Percentiles rank a stretch among this genome's conserved stretches.
phyloP scores from a whole-genome alignment of 92 coral and sea anemone genomes.

The Pocillopora meandrina region DNA sequence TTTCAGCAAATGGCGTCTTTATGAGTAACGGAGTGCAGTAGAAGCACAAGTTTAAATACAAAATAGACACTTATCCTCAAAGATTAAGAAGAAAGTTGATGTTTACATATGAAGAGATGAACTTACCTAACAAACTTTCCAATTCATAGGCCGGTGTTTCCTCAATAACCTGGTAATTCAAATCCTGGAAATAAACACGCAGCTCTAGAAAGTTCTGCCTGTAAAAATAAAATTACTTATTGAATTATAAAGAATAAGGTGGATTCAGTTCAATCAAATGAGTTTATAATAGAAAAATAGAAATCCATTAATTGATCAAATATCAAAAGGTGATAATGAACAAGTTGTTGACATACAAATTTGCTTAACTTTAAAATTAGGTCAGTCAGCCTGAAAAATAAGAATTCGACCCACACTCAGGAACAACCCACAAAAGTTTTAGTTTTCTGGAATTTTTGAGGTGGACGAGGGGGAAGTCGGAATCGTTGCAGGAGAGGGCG shows the following conservation, averaged over 20 bases:
- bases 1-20: no score
- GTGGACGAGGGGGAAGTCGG: no score
- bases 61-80: not conserved
- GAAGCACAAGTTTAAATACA: no score
- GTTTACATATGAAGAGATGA: not conserved
- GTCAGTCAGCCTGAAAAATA: not conserved
- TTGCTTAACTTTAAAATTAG: not conserved
- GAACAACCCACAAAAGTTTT: not conserved
- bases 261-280: not conserved
- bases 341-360: no score
- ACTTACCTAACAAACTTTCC: constrained; percentile 41
- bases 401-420: not conserved
- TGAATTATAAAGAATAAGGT: not conserved
- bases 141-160: constrained; percentile 31
- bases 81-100: not conserved
- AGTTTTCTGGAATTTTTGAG: not conserved
- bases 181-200: constrained; percentile 23
- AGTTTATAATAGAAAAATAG: no score
- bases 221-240: not conserved
- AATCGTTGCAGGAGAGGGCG: not conserved
- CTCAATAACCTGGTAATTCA: constrained; percentile 3
- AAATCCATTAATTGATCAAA: no score
- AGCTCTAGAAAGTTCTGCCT: constrained; percentile 18
- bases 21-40: no score
- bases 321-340: no score